Percentiles rank a stretch among this genome's conserved stretches.
Evolutionary conservation across 2,797 vertebrate genomes (phyloP).

Genomic region (Pipistrellus pygmaeus): DNA sequence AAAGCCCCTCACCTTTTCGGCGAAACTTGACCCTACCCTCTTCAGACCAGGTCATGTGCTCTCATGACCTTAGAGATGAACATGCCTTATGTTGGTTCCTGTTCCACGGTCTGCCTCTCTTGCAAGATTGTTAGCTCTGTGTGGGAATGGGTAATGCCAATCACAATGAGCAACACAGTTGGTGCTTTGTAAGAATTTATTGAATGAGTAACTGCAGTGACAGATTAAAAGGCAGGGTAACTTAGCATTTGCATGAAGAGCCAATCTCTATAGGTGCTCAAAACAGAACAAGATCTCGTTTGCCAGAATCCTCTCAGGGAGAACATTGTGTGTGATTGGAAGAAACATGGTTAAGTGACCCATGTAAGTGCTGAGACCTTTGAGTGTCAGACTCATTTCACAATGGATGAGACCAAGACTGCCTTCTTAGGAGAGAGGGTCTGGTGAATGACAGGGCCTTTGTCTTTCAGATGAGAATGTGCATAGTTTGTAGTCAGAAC

Average conservation of each 20-base stretch:
- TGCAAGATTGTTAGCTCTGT: neutral
- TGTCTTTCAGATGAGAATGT: neutral
- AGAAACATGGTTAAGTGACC: neutral
- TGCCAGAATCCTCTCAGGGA: neutral
- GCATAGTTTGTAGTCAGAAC: neutral
- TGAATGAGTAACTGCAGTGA: neutral
- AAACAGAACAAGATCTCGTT: neutral
- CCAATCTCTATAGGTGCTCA: neutral
- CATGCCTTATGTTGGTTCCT: rapidly evolving
- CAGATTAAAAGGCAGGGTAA: neutral
- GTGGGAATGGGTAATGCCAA: neutral
- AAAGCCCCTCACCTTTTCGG: neutral
- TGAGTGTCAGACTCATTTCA: neutral
- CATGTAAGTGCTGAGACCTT: neutral
- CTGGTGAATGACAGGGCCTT: neutral
- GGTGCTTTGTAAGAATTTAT: neutral
- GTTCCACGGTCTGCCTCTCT: neutral
- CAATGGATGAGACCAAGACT: neutral
- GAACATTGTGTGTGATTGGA: neutral
- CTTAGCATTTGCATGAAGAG: neutral
- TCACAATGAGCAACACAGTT: rapidly evolving
- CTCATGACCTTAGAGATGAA: neutral
- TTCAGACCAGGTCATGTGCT: neutral
- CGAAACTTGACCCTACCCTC: neutral
- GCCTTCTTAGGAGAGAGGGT: neutral